phyloP scores from a whole-genome alignment of 2,797 vertebrate genomes.

The Gila robusta region DNA sequence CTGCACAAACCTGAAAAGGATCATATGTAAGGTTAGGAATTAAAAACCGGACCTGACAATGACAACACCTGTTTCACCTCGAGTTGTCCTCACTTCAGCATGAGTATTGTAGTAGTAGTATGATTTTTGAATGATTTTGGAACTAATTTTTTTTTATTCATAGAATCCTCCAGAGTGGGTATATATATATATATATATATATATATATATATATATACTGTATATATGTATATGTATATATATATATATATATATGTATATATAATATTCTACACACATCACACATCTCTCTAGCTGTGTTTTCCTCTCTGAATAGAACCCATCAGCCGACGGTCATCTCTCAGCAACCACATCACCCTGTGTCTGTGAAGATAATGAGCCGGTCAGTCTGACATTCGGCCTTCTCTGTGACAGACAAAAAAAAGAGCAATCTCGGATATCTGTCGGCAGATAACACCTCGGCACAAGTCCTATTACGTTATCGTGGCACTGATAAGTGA shows the following conservation, averaged over 20 bases:
- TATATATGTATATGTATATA: too few relatives aligned
- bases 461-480: background rate
- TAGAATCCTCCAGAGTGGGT: background rate
- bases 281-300: conserved; percentile 7
- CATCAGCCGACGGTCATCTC: conserved; percentile 30
- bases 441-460: background rate
- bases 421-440: conserved; percentile 7
- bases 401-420: conserved; percentile 1
- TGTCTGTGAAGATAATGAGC: conserved; percentile 48
- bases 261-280: background rate
- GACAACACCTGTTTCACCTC: background rate
- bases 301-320: conserved; percentile 32
- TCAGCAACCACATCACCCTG: conserved; percentile 36
- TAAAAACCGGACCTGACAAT: background rate
- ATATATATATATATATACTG: too few relatives aligned
- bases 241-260: too few relatives aligned
- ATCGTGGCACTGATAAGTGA: conserved; percentile 9
- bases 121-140: background rate
- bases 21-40: background rate
- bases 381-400: conserved; percentile 10
- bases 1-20: background rate
- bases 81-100: too few relatives aligned
- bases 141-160: background rate
- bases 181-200: too few relatives aligned
- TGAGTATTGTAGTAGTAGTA: too few relatives aligned